phyloP scores from a whole-genome alignment of 2,113 vertebrate species.

The Cynoglossus semilaevis region DNA sequence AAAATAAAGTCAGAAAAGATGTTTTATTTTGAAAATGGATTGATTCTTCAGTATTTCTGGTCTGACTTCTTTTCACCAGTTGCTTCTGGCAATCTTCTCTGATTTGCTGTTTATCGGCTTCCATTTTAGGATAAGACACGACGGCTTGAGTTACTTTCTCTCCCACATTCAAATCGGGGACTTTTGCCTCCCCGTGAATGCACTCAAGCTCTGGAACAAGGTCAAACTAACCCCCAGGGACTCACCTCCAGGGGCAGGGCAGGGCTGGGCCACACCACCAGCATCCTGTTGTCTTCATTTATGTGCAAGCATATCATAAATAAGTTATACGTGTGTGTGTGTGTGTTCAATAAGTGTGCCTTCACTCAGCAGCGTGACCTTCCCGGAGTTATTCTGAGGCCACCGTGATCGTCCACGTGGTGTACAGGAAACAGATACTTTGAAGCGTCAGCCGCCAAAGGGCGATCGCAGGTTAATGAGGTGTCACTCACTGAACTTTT shows the following conservation, averaged over 20 bases:
- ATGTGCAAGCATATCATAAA: constrained; percentile 1
- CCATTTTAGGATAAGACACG: no score
- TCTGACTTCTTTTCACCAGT: no score
- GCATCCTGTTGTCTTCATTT: constrained; percentile 34
- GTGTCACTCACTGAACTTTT: constrained; percentile 19
- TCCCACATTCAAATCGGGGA: no score
- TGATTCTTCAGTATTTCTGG: no score
- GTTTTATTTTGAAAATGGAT: no score
- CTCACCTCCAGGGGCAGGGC: constrained; percentile 1
- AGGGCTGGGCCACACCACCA: constrained; percentile 7
- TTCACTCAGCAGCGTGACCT: constrained; percentile 24
- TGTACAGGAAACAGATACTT: constrained; percentile 46
- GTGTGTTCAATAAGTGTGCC: constrained; percentile 5
- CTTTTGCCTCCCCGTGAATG: no score
- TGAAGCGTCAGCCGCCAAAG: constrained; percentile 10
- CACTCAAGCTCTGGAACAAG: constrained; percentile 23
- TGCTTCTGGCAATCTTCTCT: no score
- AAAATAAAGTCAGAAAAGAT: no score
- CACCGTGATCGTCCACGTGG: constrained; percentile 1
- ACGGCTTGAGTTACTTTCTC: no score
- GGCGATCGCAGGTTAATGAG: constrained; percentile 35
- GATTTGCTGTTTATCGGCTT: no score
- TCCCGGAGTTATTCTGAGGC: constrained; percentile 46
- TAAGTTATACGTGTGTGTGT: constrained; percentile 1
- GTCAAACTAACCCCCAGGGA: constrained; percentile 25